These are phyloP conservation scores for Epirrita christyi DNA, from an alignment of 2,888 invertebrate species.

Conservation along the genomic window DNA sequence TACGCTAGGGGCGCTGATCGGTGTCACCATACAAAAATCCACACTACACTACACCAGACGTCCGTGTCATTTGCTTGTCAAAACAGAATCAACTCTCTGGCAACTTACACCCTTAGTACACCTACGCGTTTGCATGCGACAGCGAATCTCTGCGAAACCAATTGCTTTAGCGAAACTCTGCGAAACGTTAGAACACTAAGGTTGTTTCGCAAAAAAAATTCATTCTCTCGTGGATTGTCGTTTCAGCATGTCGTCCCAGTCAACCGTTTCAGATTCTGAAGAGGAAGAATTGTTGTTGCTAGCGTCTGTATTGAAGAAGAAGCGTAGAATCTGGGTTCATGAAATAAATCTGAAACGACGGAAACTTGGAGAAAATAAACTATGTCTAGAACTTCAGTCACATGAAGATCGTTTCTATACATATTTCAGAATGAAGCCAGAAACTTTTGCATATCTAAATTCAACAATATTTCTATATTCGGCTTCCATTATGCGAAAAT, in stretches of 20 bases:
- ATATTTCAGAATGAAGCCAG: neutral
- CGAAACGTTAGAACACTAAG: neutral
- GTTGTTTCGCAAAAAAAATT: slow-evolving; percentile 5
- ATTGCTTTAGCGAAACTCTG: neutral
- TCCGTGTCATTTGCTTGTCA: no score
- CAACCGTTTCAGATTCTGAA: slow-evolving; percentile 4
- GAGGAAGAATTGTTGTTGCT: slow-evolving; percentile 7
- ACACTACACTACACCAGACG: no score
- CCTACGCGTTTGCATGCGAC: no score
- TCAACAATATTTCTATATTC: no score
- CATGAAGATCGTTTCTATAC: slow-evolving; percentile 4
- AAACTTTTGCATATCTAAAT: neutral
- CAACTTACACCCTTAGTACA: no score
- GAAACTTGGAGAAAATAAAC: slow-evolving; percentile 6
- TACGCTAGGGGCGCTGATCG: no score
- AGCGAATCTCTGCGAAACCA: no score
- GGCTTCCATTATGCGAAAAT: no score
- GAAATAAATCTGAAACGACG: slow-evolving; percentile 10
- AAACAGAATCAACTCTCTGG: no score
- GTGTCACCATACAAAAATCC: no score
- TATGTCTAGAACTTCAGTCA: slow-evolving; percentile 1
- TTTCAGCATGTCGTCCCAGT: slow-evolving; percentile 3
- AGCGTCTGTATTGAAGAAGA: neutral
- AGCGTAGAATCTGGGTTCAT: slow-evolving; percentile 5
- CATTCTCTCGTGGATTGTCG: neutral